Evolutionary conservation across 2,113 vertebrate species (phyloP).

Genomic region (Myiagra hebetior): DNA sequence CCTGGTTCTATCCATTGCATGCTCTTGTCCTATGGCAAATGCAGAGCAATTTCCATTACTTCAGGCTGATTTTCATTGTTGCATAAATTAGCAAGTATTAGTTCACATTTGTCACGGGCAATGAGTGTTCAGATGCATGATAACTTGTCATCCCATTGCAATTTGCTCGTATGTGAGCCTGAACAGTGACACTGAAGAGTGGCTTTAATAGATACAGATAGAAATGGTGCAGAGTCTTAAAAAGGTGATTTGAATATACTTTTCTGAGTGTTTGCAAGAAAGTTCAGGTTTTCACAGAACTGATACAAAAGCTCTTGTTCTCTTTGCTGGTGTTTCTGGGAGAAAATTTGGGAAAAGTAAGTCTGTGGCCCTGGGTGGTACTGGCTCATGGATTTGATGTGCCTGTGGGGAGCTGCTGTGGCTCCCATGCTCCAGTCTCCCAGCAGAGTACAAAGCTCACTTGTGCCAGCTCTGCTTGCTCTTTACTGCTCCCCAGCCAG

Average conservation of each 20-base stretch:
- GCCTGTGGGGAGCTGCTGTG: background rate
- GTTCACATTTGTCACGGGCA: background rate
- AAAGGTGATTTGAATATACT: background rate
- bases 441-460: background rate
- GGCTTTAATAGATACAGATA: background rate
- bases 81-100: constrained; percentile 25
- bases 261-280: background rate
- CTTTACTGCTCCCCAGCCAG: background rate
- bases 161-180: background rate
- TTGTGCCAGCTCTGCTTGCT: background rate
- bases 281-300: background rate
- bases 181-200: background rate
- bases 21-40: background rate
- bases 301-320: background rate
- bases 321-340: background rate
- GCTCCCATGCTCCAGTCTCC: background rate
- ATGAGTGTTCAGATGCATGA: background rate
- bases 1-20: background rate
- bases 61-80: background rate
- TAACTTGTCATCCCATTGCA: background rate
- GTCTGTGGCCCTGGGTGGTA: background rate
- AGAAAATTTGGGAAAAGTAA: background rate
- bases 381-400: background rate
- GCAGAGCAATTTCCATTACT: background rate
- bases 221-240: background rate